Evolutionary conservation across 2,888 invertebrate species (phyloP).

Genomic region (Helicoverpa assulta): DNA sequence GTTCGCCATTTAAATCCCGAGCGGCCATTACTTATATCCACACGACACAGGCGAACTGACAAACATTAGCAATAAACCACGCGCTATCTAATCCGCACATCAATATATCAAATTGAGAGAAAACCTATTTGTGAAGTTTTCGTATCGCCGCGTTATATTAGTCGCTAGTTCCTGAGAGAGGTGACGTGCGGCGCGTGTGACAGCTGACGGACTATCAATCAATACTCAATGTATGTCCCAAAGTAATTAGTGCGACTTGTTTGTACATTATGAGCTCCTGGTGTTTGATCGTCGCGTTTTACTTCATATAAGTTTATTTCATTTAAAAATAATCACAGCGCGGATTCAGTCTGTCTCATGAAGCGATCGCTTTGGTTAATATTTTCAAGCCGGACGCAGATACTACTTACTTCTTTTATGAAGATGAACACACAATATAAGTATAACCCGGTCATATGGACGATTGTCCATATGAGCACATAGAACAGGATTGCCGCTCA

Average conservation of each 20-base stretch:
- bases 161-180: background rate
- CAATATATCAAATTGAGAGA: constrained; percentile 23
- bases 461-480: background rate
- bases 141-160: constrained; percentile 22
- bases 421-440: too few species aligned
- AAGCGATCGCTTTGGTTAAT: too few species aligned
- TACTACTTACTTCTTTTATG: too few species aligned
- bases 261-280: constrained; percentile 34
- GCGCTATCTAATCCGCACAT: constrained; percentile 1
- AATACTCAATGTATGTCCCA: constrained; percentile 34
- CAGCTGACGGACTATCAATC: constrained; percentile 47
- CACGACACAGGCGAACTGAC: background rate
- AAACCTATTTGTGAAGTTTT: constrained; percentile 40
- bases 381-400: too few species aligned
- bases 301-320: background rate
- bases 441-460: too few species aligned
- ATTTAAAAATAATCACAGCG: too few species aligned
- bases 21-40: background rate
- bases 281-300: constrained; percentile 20
- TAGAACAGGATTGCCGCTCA: background rate
- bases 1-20: constrained; percentile 1
- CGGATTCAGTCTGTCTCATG: too few species aligned
- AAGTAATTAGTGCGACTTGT: constrained; percentile 42
- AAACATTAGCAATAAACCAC: constrained; percentile 11
- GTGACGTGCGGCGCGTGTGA: constrained; percentile 38